These are phyloP conservation scores for Metaphire vulgaris DNA, from an alignment of 1,140 invertebrate genomes.

Conservation along the genomic window DNA sequence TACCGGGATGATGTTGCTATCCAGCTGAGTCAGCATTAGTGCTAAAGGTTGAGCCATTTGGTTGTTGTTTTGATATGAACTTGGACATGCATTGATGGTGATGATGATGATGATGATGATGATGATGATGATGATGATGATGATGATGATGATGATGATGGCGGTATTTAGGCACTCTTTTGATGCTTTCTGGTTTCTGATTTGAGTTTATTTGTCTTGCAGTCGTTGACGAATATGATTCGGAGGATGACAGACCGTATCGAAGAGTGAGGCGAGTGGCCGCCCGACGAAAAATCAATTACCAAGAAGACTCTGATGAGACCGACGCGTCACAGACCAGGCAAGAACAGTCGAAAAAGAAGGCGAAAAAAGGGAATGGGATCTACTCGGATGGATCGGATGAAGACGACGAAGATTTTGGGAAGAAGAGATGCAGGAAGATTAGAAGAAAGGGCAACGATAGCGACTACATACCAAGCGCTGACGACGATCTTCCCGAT, in stretches of 20 bases:
- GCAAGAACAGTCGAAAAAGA: background rate
- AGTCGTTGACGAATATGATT: background rate
- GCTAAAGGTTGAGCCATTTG: background rate
- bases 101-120: background rate
- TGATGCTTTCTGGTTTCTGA: no score
- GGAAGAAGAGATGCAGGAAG: background rate
- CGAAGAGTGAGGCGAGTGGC: no score
- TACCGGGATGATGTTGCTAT: background rate
- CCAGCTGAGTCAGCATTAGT: background rate
- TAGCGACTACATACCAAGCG: background rate
- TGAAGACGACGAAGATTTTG: background rate
- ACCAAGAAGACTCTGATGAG: background rate
- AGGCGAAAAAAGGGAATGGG: background rate
- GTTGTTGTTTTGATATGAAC: background rate
- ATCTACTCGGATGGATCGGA: background rate
- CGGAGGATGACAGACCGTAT: background rate
- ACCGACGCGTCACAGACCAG: background rate
- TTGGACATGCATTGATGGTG: background rate
- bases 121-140: conserved; percentile 15
- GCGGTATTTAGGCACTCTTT: no score
- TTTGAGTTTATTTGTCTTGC: background rate
- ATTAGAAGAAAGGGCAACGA: background rate
- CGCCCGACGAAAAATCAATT: background rate
- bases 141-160: background rate
- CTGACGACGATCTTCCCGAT: background rate